These are phyloP conservation scores for Clanis bilineata DNA, from an alignment of 2,888 invertebrate species.

Conservation along the genomic window DNA sequence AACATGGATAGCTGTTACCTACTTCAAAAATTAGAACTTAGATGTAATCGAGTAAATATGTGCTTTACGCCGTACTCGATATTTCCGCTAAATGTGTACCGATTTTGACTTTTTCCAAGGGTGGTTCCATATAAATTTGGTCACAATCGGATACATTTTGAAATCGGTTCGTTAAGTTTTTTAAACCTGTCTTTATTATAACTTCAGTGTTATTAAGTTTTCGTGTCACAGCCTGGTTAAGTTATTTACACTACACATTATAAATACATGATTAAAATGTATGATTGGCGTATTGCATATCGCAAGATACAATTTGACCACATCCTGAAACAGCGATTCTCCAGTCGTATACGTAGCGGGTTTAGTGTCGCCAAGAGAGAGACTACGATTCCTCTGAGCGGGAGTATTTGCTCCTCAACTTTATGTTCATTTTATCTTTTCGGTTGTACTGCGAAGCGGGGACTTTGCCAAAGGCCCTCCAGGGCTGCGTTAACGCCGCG, in stretches of 20 bases:
- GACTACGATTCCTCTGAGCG: slow-evolving; percentile 78
- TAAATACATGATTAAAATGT: neutral
- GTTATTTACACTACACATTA: neutral
- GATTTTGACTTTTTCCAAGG: no score
- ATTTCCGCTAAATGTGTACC: no score
- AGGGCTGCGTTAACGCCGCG: slow-evolving; percentile 76
- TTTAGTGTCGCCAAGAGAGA: slow-evolving; percentile 76
- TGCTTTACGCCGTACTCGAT: no score
- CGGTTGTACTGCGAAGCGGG: slow-evolving; percentile 76
- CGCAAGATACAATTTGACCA: slow-evolving; percentile 23
- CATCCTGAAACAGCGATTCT: slow-evolving; percentile 64
- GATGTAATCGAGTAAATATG: no score
- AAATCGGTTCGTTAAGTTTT: no score
- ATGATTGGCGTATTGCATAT: neutral
- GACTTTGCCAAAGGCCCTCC: slow-evolving; percentile 74
- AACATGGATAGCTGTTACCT: no score
- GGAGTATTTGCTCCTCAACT: slow-evolving; percentile 78
- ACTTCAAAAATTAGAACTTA: no score
- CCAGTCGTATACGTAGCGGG: slow-evolving; percentile 50
- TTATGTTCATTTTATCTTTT: slow-evolving; percentile 82
- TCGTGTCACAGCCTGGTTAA: no score
- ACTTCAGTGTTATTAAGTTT: no score
- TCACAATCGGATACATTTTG: no score
- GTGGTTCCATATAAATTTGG: no score
- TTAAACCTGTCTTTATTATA: no score